These are phyloP conservation scores for Ylistrum balloti DNA, from an alignment of 1,140 invertebrate species.

Conservation along the genomic window DNA sequence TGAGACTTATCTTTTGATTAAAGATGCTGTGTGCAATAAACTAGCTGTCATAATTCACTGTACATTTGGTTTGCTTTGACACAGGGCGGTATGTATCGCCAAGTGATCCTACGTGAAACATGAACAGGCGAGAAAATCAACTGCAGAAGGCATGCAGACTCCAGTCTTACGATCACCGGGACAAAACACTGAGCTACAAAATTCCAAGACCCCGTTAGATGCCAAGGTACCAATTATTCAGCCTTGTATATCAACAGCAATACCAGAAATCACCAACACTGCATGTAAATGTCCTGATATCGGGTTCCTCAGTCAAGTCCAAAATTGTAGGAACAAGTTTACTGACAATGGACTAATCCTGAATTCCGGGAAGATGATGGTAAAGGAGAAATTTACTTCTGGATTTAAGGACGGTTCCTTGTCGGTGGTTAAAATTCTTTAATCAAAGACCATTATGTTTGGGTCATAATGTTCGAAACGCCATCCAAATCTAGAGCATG, in stretches of 20 bases:
- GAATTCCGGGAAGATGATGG: slow-evolving; percentile 13
- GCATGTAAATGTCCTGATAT: not conserved
- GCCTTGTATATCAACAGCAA: not conserved
- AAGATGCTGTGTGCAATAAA: too few species aligned
- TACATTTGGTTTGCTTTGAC: too few species aligned
- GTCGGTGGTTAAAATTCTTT: not conserved
- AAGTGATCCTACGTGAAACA: too few species aligned
- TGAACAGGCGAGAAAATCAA: too few species aligned
- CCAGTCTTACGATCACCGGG: too few species aligned
- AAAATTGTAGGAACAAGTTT: slow-evolving; percentile 51
- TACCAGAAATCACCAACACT: not conserved
- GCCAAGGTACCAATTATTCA: too few species aligned
- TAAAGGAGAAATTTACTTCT: not conserved
- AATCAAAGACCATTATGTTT: slow-evolving; percentile 44
- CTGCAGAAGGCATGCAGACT: too few species aligned
- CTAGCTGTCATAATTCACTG: too few species aligned
- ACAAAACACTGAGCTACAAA: too few species aligned
- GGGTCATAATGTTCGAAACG: slow-evolving; percentile 47
- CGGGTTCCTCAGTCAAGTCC: slow-evolving; percentile 38
- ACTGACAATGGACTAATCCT: slow-evolving; percentile 35
- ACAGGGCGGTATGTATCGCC: too few species aligned
- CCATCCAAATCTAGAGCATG: not conserved
- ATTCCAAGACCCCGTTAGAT: too few species aligned
- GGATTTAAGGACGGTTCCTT: not conserved
- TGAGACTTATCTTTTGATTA: too few species aligned